Conservation (phyloP, 1,140 invertebrate species). For the Trichonephila clavipes region DNA sequence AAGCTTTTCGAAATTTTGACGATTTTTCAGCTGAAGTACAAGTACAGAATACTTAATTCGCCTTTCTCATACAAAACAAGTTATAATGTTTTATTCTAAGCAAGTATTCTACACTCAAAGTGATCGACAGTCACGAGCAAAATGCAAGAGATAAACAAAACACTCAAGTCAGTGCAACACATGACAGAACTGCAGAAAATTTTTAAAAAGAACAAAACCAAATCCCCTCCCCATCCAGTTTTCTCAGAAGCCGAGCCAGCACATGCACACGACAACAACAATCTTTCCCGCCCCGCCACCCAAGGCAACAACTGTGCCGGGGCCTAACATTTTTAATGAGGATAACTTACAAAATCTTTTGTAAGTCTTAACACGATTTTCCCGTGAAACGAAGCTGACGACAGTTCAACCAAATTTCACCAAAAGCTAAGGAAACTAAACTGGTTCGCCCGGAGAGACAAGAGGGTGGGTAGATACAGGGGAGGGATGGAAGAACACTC, state of each 20-base stretch:
- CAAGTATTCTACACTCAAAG: no score
- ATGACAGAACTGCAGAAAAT: no score
- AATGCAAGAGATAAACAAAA: no score
- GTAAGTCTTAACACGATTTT: conserved; percentile 39
- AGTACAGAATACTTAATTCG: no score
- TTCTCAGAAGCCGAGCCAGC: not conserved
- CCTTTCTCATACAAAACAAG: no score
- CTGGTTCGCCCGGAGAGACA: conserved; percentile 22
- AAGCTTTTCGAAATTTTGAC: no score
- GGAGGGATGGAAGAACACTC: not conserved
- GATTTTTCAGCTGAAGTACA: no score
- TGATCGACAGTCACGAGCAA: no score
- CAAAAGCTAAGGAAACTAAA: conserved; percentile 28
- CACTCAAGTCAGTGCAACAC: no score
- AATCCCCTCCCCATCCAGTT: not conserved
- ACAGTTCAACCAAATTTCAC: conserved; percentile 30
- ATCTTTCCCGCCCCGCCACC: not conserved
- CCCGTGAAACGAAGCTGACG: conserved; percentile 9
- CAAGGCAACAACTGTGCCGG: not conserved
- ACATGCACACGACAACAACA: not conserved
- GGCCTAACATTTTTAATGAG: conserved; percentile 25
- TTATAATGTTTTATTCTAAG: no score
- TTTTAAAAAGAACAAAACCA: no score
- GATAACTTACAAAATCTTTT: conserved; percentile 41
- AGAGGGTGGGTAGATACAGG: not conserved